A percentile compares a stretch with the other conserved stretches of the same genome.
Evolutionary conservation across 2,797 vertebrate species (phyloP).

Genomic region (Parauchenoglanis punctatus): DNA sequence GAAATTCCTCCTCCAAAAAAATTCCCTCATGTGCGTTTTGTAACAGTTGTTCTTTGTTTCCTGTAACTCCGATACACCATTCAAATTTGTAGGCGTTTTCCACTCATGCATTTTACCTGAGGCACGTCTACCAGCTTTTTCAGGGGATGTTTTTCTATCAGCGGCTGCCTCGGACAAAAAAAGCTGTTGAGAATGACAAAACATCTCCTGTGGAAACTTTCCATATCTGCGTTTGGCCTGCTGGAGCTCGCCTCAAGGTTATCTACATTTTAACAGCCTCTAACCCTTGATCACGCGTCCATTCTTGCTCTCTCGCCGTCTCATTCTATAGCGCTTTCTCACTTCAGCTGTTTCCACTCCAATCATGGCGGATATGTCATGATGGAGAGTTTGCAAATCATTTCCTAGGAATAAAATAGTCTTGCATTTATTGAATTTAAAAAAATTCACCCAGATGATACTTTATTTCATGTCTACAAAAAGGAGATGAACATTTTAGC

Average conservation of each 20-base stretch:
- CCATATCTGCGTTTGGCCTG: conserved; percentile 20
- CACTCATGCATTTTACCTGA: neutral
- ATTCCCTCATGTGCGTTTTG: neutral
- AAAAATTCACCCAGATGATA: neutral
- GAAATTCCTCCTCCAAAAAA: neutral
- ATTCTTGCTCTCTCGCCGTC: neutral
- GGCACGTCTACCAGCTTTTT: neutral
- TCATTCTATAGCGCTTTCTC: neutral
- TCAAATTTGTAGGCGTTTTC: neutral
- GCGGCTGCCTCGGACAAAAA: neutral
- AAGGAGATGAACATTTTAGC: too few relatives aligned
- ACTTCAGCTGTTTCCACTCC: neutral
- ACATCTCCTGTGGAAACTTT: neutral
- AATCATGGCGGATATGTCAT: neutral
- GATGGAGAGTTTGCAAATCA: neutral
- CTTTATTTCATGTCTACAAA: neutral
- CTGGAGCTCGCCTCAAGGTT: conserved; percentile 32
- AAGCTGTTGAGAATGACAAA: conserved; percentile 7
- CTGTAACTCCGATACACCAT: neutral
- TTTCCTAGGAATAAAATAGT: neutral
- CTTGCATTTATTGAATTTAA: neutral
- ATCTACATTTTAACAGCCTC: conserved; percentile 20
- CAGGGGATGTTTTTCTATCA: conserved; percentile 16
- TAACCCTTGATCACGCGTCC: conserved; percentile 7
- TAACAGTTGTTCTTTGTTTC: neutral